Percentiles rank a stretch among this genome's conserved stretches.
phyloP scores from a whole-genome alignment of 2,888 invertebrate genomes.

The Acanthacorydalis orientalis region DNA sequence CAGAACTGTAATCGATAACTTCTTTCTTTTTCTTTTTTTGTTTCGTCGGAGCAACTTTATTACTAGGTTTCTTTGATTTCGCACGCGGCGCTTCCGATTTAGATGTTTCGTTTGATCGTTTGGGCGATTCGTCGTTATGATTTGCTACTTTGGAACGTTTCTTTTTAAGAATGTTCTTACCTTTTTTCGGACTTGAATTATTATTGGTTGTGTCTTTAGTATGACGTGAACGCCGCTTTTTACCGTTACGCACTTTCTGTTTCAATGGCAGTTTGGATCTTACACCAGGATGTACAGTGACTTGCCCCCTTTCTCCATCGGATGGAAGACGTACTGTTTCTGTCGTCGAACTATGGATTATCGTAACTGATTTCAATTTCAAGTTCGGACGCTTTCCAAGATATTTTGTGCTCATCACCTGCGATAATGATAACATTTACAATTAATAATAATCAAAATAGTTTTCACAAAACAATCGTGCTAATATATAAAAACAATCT shows the following conservation, averaged over 20 bases:
- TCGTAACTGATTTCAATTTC: slow-evolving; percentile 73
- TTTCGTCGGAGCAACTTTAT: slow-evolving; percentile 31
- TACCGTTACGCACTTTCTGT: slow-evolving; percentile 53
- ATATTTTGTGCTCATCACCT: slow-evolving; percentile 67
- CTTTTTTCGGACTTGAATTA: slow-evolving; percentile 21
- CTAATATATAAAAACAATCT: too few species aligned
- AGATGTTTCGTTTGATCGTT: neutral
- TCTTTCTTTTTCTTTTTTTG: slow-evolving; percentile 47
- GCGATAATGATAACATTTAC: slow-evolving; percentile 14
- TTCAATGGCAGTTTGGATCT: slow-evolving; percentile 76
- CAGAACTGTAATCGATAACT: slow-evolving; percentile 62
- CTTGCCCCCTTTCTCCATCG: slow-evolving; percentile 45
- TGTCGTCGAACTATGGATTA: slow-evolving; percentile 78
- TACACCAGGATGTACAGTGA: slow-evolving; percentile 73
- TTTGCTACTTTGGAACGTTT: slow-evolving; percentile 12
- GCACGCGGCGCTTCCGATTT: slow-evolving; percentile 13
- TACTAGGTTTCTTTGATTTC: slow-evolving; percentile 23
- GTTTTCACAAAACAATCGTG: too few species aligned
- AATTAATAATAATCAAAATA: too few species aligned
- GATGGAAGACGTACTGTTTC: slow-evolving; percentile 70
- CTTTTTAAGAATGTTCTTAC: slow-evolving; percentile 22
- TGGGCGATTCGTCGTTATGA: neutral
- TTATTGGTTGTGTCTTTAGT: slow-evolving; percentile 18
- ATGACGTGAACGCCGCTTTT: slow-evolving; percentile 39
- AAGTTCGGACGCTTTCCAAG: slow-evolving; percentile 64